Evolutionary conservation across 1,140 invertebrate species (phyloP).

Genomic region (Drosophila guanche): DNA sequence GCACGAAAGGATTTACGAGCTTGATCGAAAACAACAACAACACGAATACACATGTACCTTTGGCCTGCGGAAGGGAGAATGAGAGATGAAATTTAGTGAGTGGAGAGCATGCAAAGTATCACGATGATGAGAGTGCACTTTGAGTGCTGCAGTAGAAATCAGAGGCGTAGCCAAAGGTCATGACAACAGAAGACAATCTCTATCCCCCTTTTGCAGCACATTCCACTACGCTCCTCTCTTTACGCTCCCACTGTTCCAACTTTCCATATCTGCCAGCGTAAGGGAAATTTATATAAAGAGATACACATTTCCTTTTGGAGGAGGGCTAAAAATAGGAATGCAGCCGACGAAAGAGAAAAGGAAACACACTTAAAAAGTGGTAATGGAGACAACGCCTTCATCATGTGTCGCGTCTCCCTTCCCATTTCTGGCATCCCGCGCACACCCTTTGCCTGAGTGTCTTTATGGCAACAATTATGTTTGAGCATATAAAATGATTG

Average conservation of each 20-base stretch:
- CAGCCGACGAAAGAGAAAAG: constrained; percentile 28
- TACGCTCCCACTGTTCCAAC: constrained; percentile 26
- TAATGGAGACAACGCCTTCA: constrained; percentile 60
- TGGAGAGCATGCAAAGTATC: constrained; percentile 36
- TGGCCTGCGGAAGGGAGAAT: constrained; percentile 18
- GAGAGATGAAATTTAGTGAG: constrained; percentile 13
- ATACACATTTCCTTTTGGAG: constrained; percentile 42
- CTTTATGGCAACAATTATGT: constrained; percentile 50
- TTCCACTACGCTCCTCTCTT: constrained; percentile 9
- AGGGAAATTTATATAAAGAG: constrained; percentile 43
- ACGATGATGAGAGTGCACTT: constrained; percentile 35
- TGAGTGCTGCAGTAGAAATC: constrained; percentile 21
- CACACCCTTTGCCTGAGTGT: constrained; percentile 18
- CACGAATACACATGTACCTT: constrained; percentile 33
- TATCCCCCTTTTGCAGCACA: background rate
- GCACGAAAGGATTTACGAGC: constrained; percentile 80
- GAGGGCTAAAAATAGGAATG: constrained; percentile 41
- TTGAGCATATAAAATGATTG: constrained; percentile 52
- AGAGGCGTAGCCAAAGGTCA: constrained; percentile 33
- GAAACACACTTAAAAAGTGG: constrained; percentile 39
- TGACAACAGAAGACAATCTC: background rate
- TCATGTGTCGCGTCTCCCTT: constrained; percentile 7
- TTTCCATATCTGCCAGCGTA: constrained; percentile 48
- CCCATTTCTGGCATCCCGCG: background rate
- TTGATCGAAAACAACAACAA: constrained; percentile 71